phyloP scores from a whole-genome alignment of 1,140 invertebrate genomes.

The Magallana ariakensis region DNA sequence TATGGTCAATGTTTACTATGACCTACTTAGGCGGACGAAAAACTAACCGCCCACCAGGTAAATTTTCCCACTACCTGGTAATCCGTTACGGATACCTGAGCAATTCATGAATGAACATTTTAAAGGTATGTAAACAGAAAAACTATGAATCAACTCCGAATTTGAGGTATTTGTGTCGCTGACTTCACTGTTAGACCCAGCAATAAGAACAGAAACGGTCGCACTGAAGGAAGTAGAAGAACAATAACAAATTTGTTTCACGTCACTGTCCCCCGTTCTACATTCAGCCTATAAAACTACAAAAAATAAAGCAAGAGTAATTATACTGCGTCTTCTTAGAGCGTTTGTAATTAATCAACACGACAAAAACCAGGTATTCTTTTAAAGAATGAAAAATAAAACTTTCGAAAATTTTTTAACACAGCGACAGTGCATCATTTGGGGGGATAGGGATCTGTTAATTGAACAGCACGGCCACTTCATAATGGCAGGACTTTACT shows the following conservation, averaged over 20 bases:
- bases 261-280: neutral
- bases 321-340: neutral
- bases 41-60: constrained; percentile 26
- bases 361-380: neutral
- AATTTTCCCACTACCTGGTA: constrained; percentile 27
- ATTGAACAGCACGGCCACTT: neutral
- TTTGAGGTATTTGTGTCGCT: neutral
- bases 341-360: constrained; percentile 16
- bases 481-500: neutral
- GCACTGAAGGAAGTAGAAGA: neutral
- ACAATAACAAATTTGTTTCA: neutral
- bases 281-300: neutral
- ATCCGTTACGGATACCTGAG: constrained; percentile 14
- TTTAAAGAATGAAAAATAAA: neutral
- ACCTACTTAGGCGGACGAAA: neutral
- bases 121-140: constrained; percentile 25
- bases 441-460: neutral
- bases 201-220: neutral
- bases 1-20: constrained; percentile 45
- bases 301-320: neutral
- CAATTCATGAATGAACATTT: constrained; percentile 23
- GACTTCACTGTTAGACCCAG: neutral
- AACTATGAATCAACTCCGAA: constrained; percentile 27
- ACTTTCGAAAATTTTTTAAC: too few species aligned
- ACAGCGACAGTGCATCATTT: neutral